Evolutionary conservation across 2,113 vertebrate genomes (phyloP), one percentile per base, ranked within the genome.

Genomic region (Bothrops jararaca): DNA sequence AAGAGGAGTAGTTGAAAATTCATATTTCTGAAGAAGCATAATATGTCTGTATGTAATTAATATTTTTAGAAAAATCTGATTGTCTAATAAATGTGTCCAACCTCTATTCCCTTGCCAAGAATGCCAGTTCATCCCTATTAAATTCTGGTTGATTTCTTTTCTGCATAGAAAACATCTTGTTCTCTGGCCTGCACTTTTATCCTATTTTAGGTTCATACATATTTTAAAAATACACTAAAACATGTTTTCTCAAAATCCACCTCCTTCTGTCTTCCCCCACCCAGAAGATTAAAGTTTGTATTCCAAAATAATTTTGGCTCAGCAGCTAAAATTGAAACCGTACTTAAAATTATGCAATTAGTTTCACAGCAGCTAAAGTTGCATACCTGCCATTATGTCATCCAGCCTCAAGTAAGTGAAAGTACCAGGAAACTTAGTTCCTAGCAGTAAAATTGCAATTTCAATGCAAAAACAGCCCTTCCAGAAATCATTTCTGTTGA

Each of bases 1-100:
- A 54, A 91, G 85, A 96, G 95, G 91, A 3, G 12, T 18, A 89
- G 22, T 52, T 18, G 74, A 95, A 96, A 95, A 95, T 93, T 69
- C 94, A 95, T 57, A 87, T 10, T 92, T 18, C 26, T 88, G 91
- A 91, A 94, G 69, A 74, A 52, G 91, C 58, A 92, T 18, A 53
- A 12, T 12, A 89, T 18, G 50, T 7, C 69, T 80, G 20, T 1
- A 0, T 80, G 5, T 1, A 90, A 7, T 0, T 94, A 7, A 10
- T 64, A 5, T 88, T 80, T 80, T 80, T 42, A 80, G 74, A 42
- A 80, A 80, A 39, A 80, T 22, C 15, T 11, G 20, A 88, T 29
- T 9, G 29, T 54, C 42, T 9, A 24, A 45, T 53, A 6, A 50
- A 88, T 60, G 1, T 54, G 1, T 15, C 12, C 9, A 57, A 85